Evolutionary conservation across 2,797 vertebrate species (phyloP), one percentile per base, ranked within the genome.

Genomic region (Lagorchestes hirsutus): DNA sequence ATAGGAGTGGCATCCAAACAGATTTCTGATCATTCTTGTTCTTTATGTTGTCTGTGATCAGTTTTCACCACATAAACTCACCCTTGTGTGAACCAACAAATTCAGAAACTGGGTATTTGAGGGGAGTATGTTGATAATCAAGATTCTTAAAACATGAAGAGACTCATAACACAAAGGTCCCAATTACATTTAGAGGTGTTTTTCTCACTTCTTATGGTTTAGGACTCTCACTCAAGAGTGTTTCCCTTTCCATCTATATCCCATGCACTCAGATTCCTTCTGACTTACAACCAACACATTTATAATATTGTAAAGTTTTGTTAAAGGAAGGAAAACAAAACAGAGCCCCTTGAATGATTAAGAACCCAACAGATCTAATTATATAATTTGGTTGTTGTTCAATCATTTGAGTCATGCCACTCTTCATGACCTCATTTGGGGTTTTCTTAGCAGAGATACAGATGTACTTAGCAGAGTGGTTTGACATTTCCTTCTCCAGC

Each of bases 81-180:
- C 67, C 16, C 93, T 95, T 95, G 93, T 57, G 93, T 54, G 57
- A 54, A 55, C 16, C 95, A 54, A 87, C 34, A 55, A 94, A 67
- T 96, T 95, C 82, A 97, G 67, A 94, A 94, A 94, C 5, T 28
- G 90, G 10, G 10, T 91, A 40, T 92, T n/a, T 74, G n/a, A 74
- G n/a, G 29, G 67, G 46, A 74, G n/a, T 40, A 40, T 74, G n/a
- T 74, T 74, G 34, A 74, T 74, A 74, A 74, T 34, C 5, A 18
- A 82, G 67, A 82, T 22, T 82, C n/a, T n/a, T 74, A 22, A 2
- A 10, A 40, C 18, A 82, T 46, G n/a, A 82, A 74, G 62, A 74
- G 34, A 40, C 18, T 82, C n/a, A 34, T 14, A 82, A 82, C 2
- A 22, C 18, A 46, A 82, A 82, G 62, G 18, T 82, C n/a, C 18